Evolutionary conservation across 2,888 invertebrate genomes (phyloP).

Genomic region (Aquatica leii): DNA sequence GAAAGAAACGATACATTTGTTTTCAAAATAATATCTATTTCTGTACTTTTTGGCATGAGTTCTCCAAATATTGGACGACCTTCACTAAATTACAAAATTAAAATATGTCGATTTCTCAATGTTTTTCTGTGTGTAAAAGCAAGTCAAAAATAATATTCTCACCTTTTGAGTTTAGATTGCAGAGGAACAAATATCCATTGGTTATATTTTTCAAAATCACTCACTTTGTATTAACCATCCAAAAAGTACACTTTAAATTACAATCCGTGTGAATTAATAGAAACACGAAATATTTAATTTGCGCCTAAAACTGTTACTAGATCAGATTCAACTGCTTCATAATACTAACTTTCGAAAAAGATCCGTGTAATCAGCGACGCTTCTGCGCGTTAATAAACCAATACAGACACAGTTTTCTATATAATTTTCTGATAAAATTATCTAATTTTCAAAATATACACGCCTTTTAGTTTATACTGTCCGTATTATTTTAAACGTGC

Average conservation of each 20-base stretch:
- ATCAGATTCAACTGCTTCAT: conserved; percentile 21
- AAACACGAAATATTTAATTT: neutral
- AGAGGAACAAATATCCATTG: no score
- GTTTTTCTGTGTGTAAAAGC: no score
- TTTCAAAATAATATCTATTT: conserved; percentile 18
- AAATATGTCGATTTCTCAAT: no score
- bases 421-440: conserved; percentile 29
- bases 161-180: no score
- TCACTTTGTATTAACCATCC: no score
- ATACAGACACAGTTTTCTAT: conserved; percentile 22
- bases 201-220: no score
- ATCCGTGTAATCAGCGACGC: conserved; percentile 11
- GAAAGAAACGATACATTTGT: neutral
- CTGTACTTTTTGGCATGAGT: conserved; percentile 13
- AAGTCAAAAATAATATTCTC: no score
- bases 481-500: no score
- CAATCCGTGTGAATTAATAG: no score
- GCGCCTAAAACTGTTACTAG: conserved; percentile 13
- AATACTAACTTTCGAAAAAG: conserved; percentile 27
- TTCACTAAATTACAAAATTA: conserved; percentile 2
- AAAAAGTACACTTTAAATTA: no score
- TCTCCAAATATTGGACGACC: conserved; percentile 14
- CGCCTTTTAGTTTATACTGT: no score
- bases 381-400: conserved; percentile 28
- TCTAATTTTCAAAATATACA: conserved; percentile 29